Percentiles rank a stretch among this genome's conserved stretches.
These are phyloP conservation scores for Sminthopsis crassicaudata DNA, from an alignment of 2,113 vertebrate genomes.

Conservation along the genomic window DNA sequence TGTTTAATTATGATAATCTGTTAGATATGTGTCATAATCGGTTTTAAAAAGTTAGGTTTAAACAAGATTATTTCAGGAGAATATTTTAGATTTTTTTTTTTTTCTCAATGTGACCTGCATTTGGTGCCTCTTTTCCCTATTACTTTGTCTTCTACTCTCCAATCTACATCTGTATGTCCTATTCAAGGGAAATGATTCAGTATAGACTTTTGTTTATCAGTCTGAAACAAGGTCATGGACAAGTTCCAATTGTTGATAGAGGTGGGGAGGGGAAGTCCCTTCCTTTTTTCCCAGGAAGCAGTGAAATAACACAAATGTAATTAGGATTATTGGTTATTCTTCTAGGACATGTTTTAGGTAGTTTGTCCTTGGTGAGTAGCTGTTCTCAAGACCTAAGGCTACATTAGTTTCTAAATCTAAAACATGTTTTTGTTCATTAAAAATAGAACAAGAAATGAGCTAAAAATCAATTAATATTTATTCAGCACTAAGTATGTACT, in stretches of 20 bases:
- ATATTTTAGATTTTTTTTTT: neutral
- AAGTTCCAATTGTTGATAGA: neutral
- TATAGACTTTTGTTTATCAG: neutral
- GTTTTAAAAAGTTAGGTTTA: neutral
- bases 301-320: neutral
- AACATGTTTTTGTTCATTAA: slow-evolving; percentile 9
- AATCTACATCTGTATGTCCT: neutral
- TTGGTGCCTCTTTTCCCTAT: neutral
- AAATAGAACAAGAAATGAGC: neutral
- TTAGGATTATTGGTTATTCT: neutral
- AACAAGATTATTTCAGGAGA: neutral
- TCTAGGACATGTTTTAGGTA: neutral
- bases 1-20: neutral
- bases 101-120: neutral
- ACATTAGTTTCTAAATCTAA: slow-evolving; percentile 16
- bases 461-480: neutral
- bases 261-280: neutral
- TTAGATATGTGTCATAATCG: neutral
- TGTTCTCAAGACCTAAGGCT: neutral
- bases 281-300: neutral
- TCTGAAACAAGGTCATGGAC: neutral
- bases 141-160: neutral
- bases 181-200: neutral
- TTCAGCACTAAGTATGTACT: neutral
- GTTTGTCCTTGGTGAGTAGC: neutral